phyloP scores from a whole-genome alignment of 2,113 vertebrate genomes.

The Rana temporaria region DNA sequence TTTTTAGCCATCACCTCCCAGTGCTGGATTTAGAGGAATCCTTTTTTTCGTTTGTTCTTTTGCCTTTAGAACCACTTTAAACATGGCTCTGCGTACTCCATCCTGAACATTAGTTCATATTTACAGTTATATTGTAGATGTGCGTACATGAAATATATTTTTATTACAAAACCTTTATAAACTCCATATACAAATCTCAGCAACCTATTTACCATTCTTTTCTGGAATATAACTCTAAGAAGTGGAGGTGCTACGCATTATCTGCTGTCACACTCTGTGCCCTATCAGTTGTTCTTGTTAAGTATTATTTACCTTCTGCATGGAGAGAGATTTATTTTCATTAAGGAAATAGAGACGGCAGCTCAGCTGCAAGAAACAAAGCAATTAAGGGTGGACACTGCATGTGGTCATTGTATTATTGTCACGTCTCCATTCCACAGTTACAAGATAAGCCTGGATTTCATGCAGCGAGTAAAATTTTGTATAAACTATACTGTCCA shows the following conservation, averaged over 20 bases:
- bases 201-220: no score
- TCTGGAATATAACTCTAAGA: background rate
- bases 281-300: conserved; percentile 48
- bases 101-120: no score
- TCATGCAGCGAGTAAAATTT: background rate
- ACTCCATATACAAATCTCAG: no score
- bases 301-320: conserved; percentile 47
- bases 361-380: conserved; percentile 12
- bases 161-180: no score
- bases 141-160: no score
- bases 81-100: no score
- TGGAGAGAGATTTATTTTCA: conserved; percentile 50
- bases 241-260: conserved; percentile 2
- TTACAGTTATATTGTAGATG: no score
- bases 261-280: conserved; percentile 34
- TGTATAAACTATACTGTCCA: background rate
- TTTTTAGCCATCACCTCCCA: no score
- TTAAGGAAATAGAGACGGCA: conserved; percentile 35
- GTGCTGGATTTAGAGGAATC: no score
- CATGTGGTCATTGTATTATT: conserved; percentile 32
- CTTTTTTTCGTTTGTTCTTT: no score
- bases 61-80: no score
- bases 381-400: conserved; percentile 48
- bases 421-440: conserved; percentile 22
- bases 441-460: background rate